A percentile compares a stretch with the other conserved stretches of the same genome.
These are phyloP conservation scores for Esox niger DNA, from an alignment of 2,113 vertebrate species.

Conservation along the genomic window DNA sequence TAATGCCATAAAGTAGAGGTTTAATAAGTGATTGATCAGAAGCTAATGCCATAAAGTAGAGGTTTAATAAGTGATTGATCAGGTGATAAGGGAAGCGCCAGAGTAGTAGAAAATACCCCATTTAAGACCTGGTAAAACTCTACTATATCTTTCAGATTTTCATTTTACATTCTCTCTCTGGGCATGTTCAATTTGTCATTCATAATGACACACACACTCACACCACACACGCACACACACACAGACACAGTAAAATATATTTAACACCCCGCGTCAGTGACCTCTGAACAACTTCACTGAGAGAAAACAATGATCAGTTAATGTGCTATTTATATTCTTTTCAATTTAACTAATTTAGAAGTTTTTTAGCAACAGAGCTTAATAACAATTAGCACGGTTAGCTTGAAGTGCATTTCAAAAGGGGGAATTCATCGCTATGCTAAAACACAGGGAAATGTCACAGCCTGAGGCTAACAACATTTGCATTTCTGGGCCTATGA, in stretches of 20 bases:
- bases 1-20: no score
- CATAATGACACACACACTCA: no score
- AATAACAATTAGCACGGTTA: conserved; percentile 8
- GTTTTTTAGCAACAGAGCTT: neutral
- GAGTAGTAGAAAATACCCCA: no score
- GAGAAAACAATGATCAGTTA: neutral
- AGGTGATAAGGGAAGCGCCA: neutral
- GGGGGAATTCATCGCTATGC: neutral
- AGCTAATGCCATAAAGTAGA: no score
- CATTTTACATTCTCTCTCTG: no score
- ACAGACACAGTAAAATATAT: no score
- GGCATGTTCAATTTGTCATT: no score
- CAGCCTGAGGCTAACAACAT: conserved; percentile 4
- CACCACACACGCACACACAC: no score
- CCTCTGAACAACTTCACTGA: neutral
- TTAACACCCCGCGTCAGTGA: conserved; percentile 1
- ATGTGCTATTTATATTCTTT: neutral
- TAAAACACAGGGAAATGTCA: neutral
- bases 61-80: neutral
- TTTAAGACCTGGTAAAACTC: no score
- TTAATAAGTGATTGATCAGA: neutral
- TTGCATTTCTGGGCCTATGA: conserved; percentile 14
- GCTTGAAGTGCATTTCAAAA: conserved; percentile 5
- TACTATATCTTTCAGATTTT: no score
- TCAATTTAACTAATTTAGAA: conserved; percentile 23